These are phyloP conservation scores for Platyscapa corneri DNA, from an alignment of 1,140 invertebrate genomes.

Conservation along the genomic window DNA sequence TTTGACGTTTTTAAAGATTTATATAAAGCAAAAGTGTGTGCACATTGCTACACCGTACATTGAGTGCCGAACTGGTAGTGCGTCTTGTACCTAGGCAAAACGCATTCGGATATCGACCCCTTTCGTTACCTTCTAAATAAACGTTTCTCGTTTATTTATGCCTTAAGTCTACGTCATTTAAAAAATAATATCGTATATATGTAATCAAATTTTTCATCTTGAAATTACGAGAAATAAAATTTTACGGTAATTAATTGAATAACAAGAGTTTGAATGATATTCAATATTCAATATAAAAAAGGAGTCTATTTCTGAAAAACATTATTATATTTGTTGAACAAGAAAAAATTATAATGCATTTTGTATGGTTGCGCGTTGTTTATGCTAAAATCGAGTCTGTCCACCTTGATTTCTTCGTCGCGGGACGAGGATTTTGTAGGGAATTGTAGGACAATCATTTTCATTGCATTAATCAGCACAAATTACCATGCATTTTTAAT, in stretches of 20 bases:
- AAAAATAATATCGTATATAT: slow-evolving; percentile 14
- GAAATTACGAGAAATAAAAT: background rate
- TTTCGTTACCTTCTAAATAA: slow-evolving; percentile 30
- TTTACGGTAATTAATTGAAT: background rate
- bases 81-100: slow-evolving; percentile 34
- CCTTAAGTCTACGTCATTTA: slow-evolving; percentile 15
- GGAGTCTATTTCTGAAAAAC: slow-evolving; percentile 33
- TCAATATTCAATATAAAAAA: slow-evolving; percentile 11
- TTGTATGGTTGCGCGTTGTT: slow-evolving; percentile 32
- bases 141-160: slow-evolving; percentile 24
- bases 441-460: slow-evolving; percentile 56
- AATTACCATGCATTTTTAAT: slow-evolving; percentile 32
- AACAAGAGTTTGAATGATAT: slow-evolving; percentile 8
- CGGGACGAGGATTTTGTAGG: slow-evolving; percentile 34
- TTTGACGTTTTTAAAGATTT: slow-evolving; percentile 50
- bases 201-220: background rate
- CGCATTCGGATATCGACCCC: slow-evolving; percentile 24
- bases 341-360: slow-evolving; percentile 27
- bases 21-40: slow-evolving; percentile 35
- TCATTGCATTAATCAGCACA: slow-evolving; percentile 41
- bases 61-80: slow-evolving; percentile 9
- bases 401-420: slow-evolving; percentile 45
- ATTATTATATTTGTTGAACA: slow-evolving; percentile 42
- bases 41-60: slow-evolving; percentile 24
- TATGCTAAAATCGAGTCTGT: slow-evolving; percentile 45